Base-by-base conservation (phyloP, 1,140 invertebrate species). In the Hypsibius dujardini region DNA sequence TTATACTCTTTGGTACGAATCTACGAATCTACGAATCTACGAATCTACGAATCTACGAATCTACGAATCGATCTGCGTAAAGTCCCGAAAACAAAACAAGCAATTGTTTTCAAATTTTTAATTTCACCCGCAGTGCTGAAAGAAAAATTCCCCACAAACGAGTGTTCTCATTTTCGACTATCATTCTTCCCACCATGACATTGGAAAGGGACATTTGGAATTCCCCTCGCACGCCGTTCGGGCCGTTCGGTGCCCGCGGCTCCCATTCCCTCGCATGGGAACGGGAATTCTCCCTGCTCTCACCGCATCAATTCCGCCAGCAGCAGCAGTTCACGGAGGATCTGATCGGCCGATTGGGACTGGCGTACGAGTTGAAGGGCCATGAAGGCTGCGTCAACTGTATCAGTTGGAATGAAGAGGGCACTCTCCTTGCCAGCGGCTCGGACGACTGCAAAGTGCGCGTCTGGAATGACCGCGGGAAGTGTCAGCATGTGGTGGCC, bases 371-470 rank as follows among this genome's bases (percentile, higher is more conserved):
- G 62, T 42, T 76, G 28, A 80, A 88, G 77, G 92, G 92, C 2
- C 94, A 97, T 80, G 83, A 84, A 76, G 92, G 93, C 50, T 97
- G 94, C 83, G 92, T 97, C 1, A 97, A 97, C 81, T 95, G 92
- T 79, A 81, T 97, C 70, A 89, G 95, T 82, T 97, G 92, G 90
- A 92, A 88, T 77, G 82, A 85, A 72, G 86, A 86, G 78, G 93
- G 93, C 75, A 92, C 90, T 73, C 81, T 90, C 59, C 80, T 97
- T 74, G 92, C 91, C 15, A 96, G 92, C 73, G 92, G 92, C 2
- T 95, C 92, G 1, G 94, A 98, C 83, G 93, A 98, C 81, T 86
- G 87, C 72, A 85, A 89, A 74, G 85, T 96, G 12, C 89, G 92
- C 73, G 80, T 97, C 60, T 97, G 93, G 93, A 87, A 94, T 81